Percentiles rank a stretch among this genome's conserved stretches.
Evolutionary conservation across 2,113 vertebrate species (phyloP).

Genomic region (Scophthalmus maximus): DNA sequence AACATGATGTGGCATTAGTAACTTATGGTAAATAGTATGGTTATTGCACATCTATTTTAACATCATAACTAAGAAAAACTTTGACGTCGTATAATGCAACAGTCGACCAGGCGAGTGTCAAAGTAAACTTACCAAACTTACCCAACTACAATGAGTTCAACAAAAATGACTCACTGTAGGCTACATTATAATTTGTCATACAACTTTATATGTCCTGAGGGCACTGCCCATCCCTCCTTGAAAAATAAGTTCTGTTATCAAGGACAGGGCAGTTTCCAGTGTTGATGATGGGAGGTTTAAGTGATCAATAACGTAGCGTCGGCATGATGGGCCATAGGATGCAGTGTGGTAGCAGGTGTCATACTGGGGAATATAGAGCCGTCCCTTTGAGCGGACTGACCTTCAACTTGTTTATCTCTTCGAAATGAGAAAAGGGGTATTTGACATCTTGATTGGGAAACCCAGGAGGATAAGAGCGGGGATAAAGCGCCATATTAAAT

Average conservation of each 20-base stretch:
- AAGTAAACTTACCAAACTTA: too few relatives aligned
- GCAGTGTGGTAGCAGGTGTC: constrained; percentile 28
- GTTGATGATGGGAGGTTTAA: constrained; percentile 33
- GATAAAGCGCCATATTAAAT: constrained; percentile 50
- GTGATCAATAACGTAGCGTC: constrained; percentile 10
- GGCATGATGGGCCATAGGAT: constrained; percentile 18
- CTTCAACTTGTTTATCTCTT: constrained; percentile 57
- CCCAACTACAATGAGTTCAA: too few relatives aligned
- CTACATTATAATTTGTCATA: neutral
- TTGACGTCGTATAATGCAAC: too few relatives aligned
- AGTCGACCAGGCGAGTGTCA: too few relatives aligned
- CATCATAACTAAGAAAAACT: too few relatives aligned
- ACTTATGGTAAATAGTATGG: too few relatives aligned
- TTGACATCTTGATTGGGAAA: constrained; percentile 35
- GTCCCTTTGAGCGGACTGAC: constrained; percentile 24
- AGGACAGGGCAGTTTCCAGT: constrained; percentile 25
- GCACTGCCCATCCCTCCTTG: neutral
- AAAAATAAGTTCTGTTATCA: constrained; percentile 13
- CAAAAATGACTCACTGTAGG: too few relatives aligned
- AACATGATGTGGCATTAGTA: too few relatives aligned
- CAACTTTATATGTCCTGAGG: neutral
- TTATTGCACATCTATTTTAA: too few relatives aligned
- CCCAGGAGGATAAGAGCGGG: constrained; percentile 22
- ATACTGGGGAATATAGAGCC: constrained; percentile 8
- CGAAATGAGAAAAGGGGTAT: constrained; percentile 37